Base-by-base conservation (phyloP, 2,113 vertebrate species). In the Oreocharis arfaki region DNA sequence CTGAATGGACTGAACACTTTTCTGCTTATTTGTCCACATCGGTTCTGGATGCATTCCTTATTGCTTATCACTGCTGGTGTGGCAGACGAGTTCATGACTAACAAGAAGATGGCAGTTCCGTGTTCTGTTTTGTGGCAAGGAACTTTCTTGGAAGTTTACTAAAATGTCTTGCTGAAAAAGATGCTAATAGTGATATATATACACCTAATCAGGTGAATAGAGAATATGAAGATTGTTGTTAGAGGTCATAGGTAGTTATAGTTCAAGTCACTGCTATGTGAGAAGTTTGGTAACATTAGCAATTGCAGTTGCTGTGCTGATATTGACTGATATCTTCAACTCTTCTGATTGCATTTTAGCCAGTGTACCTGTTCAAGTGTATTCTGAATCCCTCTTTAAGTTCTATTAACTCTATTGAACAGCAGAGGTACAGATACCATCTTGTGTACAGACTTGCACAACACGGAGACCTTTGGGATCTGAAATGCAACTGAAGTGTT, bases 141-240 rank as follows among this genome's bases (percentile, higher is more conserved):
- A 84, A 47, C 18, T 79, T 80, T 28, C 30, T 37, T 61, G 61
- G 35, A 83, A 81, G 15, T 37, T 73, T 50, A n/a, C 49, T 52
- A 69, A 56, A 71, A 85, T n/a, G 44, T 79, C 23, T 79, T 88
- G 24, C 26, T 81, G 71, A 59, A 47, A 63, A 90, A n/a, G 27
- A 59, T 91, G 83, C 32, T 70, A 52, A 11, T 37, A 61, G 10
- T 16, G 17, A 37, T 42, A 30, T 84, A 50, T 15, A 21, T 16
- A 13, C 0, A 0, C 6, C 6, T 75, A 3, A 79, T 42, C 5
- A 53, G 8, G 20, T 69, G 77, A 84, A 64, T 16, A 44, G 44
- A 57, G 12, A 71, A n/a, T 79, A 37, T 63, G 57, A 68, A 79
- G 26, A 3, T 50, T 55, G 10, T 69, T 94, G 23, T 27, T 75